A percentile compares a stretch with the other conserved stretches of the same genome.
phyloP scores from a whole-genome alignment of 1,140 invertebrate genomes.

The Mactra quadrangularis region DNA sequence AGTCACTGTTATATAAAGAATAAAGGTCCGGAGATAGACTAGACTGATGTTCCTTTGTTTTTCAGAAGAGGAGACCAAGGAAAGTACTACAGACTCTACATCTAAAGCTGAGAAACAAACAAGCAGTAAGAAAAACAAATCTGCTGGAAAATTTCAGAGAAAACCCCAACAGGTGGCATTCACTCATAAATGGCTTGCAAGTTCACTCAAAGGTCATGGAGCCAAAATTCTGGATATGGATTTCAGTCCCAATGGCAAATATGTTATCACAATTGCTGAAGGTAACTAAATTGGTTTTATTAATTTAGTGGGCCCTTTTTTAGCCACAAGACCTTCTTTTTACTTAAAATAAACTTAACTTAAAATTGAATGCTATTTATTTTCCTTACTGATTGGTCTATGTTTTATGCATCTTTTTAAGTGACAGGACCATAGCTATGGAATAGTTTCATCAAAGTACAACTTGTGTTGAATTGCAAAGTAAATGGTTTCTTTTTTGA shows the following conservation, averaged over 20 bases:
- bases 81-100: conserved; percentile 41
- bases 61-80: conserved; percentile 55
- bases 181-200: conserved; percentile 89
- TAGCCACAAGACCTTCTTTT: no score
- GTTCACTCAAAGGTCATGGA: conserved; percentile 92
- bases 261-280: conserved; percentile 91
- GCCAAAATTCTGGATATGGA: conserved; percentile 89
- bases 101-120: conserved; percentile 50
- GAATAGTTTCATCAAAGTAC: no score
- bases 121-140: conserved; percentile 62
- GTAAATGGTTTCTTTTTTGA: no score
- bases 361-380: no score
- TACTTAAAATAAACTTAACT: no score
- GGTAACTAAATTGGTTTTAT: conserved; percentile 89
- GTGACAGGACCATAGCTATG: background rate
- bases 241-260: conserved; percentile 93
- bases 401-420: no score
- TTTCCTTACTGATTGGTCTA: no score
- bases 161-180: conserved; percentile 79
- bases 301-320: no score
- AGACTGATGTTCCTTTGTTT: no score
- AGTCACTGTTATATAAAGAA: no score
- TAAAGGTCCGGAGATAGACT: no score
- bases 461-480: no score
- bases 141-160: background rate